Evolutionary conservation across 2,113 vertebrate species (phyloP), one percentile per base, ranked within the genome.

Genomic region (Leuciscus idus): DNA sequence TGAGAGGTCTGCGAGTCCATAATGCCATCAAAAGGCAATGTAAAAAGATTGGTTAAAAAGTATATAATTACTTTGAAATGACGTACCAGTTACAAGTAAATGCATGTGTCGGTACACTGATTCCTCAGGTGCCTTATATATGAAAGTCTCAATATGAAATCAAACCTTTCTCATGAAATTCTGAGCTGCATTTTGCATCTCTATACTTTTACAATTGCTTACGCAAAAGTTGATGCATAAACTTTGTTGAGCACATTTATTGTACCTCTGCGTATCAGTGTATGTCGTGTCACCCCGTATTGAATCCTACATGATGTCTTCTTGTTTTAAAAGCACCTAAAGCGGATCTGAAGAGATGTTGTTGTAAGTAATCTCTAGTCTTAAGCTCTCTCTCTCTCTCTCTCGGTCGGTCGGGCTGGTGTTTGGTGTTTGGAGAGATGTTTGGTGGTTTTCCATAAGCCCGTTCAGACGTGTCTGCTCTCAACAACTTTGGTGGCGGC

Each of bases 41-140:
- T 19, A 55, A 55, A 48, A 81, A 50, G 30, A 46, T 6, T 70
- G 68, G 9, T 76, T 30, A 36, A 19, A 77, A 70, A 8, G 87
- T 33, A 64, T 70, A 68, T 74, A 86, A 73, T 81, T 70, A 62
- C 64, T 33, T 33, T 82, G 2, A n/a, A 72, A 72, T 72, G 30
- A 73, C 57, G 59, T 59, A 50, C 33, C 59, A 12, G 21, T 61
- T 57, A 30, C 66, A 75, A 77, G 61, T 48, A 15, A 55, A 86
- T 70, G 84, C 90, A 88, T 91, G 86, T 89, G 90, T 79, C 26
- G 64, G 52, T 86, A 64, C 19, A 43, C 4, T 8, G 9, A 36
- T 39, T 72, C 19, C 33, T 72, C 68, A 39, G 33, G 19, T 23
- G 33, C 21, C 21, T 39, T 11, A 39, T 39, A 39, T 11, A 72